Percentiles rank a stretch among this genome's conserved stretches.
Evolutionary conservation across 2,113 vertebrate genomes (phyloP).

Genomic region (Scalopus aquaticus): DNA sequence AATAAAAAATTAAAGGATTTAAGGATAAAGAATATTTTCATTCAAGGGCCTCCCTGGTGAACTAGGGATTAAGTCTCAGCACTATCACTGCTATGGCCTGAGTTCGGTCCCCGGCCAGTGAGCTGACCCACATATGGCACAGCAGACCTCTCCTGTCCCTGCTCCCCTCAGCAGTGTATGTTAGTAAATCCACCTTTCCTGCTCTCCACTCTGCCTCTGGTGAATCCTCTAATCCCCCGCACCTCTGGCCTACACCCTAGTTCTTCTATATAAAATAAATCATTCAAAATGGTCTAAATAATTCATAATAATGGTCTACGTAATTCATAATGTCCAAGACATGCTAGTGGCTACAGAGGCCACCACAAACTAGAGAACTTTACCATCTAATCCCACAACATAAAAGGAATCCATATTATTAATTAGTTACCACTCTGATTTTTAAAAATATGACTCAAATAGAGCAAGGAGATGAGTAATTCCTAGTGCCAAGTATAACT

Average conservation of each 20-base stretch:
- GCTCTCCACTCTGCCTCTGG: no score
- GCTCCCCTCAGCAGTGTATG: no score
- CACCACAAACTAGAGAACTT: not conserved
- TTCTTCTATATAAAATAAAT: no score
- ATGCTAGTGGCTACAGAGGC: not conserved
- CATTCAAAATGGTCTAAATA: not conserved
- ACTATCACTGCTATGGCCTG: no score
- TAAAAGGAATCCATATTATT: not conserved
- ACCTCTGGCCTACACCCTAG: no score
- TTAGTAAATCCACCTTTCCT: no score
- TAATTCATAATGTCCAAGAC: not conserved
- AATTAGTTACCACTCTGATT: not conserved
- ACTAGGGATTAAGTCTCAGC: no score
- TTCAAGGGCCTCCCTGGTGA: no score
- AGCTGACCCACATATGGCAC: no score
- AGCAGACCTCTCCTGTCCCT: no score
- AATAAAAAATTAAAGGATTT: not conserved
- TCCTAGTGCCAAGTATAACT: slow-evolving; percentile 42
- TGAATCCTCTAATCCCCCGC: no score
- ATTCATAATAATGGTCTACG: not conserved
- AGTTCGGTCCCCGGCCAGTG: no score
- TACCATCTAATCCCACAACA: not conserved
- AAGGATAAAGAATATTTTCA: not conserved
- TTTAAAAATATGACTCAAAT: slow-evolving; percentile 35
- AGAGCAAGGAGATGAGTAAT: slow-evolving; percentile 39